Base-by-base conservation (phyloP, 2,888 invertebrate genomes). In the Tetanocera ferruginea region DNA sequence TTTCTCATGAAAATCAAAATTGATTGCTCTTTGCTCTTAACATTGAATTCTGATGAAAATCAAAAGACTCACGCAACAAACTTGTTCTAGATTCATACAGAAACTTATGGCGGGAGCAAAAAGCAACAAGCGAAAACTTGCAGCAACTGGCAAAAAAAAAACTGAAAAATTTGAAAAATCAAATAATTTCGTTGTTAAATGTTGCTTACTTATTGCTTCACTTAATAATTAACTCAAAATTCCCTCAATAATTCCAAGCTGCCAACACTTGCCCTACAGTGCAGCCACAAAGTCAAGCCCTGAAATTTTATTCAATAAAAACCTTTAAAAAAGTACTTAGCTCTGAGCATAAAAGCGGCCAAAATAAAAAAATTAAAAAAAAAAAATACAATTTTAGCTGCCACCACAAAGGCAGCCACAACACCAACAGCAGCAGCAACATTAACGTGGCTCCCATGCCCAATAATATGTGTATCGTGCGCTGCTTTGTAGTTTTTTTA, bases 141-240 rank as follows among this genome's bases (percentile, higher is more conserved):
- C n/a, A n/a, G n/a, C n/a, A n/a, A n/a, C n/a, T n/a, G n/a, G n/a
- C 14, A 55, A 55, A 55, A n/a, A 55, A 11, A 5, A 14, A 8
- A 55, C n/a, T n/a, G 19, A 55, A 11, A 11, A 55, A n/a, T 55
- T 55, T 55, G n/a, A 55, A n/a, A n/a, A 11, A 52, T 66, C 51
- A 75, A 64, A 49, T 64, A 28, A 19, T 64, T 25, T 25, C 23
- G 23, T 78, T 57, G 28, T 37, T 19, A 19, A 43, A 55, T 17
- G n/a, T 55, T 71, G 28, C 28, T 52, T 71, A 31, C 37, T 72
- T 66, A 66, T 74, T 74, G 51, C 49, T 60, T 31, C 28, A 31
- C 34, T 2, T n/a, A 52, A 28, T 51, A n/a, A 25, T 55, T 60
- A 34, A 19, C n/a, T 25, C 8, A 9, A 52, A 52, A 23, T 9